Base-by-base conservation (phyloP, 2,888 invertebrate species). In the Rhagonycha lutea region DNA sequence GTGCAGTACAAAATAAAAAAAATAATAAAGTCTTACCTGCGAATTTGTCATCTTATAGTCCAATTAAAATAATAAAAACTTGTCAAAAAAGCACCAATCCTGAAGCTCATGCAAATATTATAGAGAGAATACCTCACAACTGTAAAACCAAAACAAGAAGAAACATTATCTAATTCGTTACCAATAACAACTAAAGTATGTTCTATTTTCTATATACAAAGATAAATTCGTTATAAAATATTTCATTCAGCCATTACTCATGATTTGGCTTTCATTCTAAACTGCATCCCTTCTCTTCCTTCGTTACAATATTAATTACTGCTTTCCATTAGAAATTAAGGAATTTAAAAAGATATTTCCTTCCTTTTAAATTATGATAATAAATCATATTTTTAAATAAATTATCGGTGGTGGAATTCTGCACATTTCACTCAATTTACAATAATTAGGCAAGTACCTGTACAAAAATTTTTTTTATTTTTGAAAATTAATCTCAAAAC, bases 11-110 rank as follows among this genome's bases (percentile, higher is more conserved):
- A 62, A 24, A 65, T 65, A 65, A 26, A 23, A 24, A 83, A 83
- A 82, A 82, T 81, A 83, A 83, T 14, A 84, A 86, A 86, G 83
- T 83, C 85, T 86, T 90, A 91, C 91, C 91, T 91, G 91, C 85
- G 91, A 90, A 88, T 91, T 91, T 85, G 91, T 91, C 91, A 91
- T 91, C 86, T 86, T 73, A 72, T 65, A 65, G 23, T 26, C 63
- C n/a, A 14, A 24, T 65, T 65, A 65, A 65, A 65, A 65, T 24
- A 65, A n/a, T 70, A 72, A 73, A 61, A 72, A 76, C 69, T 74
- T 69, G 29, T 74, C 67, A 76, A 72, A 75, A 78, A 79, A 73
- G 77, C 75, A 77, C 77, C 76, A 79, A 70, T 68, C 76, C 77
- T 73, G 79, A 47, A 80, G 77, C 78, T 81, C 82, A 82, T 82